A percentile compares a stretch with the other conserved stretches of the same genome.
Evolutionary conservation across 2,888 invertebrate genomes (phyloP).

Genomic region (Elmis aenea): DNA sequence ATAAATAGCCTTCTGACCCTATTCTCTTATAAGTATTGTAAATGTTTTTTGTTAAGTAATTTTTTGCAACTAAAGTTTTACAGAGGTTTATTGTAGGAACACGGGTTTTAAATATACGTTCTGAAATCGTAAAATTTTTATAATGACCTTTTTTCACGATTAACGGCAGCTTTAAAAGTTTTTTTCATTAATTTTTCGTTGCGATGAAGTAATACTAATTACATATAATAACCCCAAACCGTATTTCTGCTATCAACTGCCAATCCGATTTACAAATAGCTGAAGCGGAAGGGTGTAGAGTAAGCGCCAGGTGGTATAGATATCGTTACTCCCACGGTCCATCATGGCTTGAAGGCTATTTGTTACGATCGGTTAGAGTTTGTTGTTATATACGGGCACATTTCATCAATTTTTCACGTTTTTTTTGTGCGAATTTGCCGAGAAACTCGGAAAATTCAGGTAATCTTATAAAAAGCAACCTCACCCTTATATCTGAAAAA

Average conservation of each 20-base stretch:
- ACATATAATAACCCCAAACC: too few species aligned
- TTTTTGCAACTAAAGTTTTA: too few species aligned
- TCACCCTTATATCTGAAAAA: too few species aligned
- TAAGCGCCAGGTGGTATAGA: conserved; percentile 35
- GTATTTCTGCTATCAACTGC: conserved; percentile 26
- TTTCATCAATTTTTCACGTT: conserved; percentile 34
- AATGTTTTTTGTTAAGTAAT: too few species aligned
- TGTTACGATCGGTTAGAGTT: conserved; percentile 33
- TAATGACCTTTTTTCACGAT: too few species aligned
- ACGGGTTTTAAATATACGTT: too few species aligned
- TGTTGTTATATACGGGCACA: conserved; percentile 30
- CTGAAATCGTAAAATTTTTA: conserved; percentile 10
- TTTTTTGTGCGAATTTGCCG: conserved; percentile 9
- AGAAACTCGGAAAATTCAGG: conserved; percentile 4
- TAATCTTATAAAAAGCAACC: too few species aligned
- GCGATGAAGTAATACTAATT: conserved; percentile 2
- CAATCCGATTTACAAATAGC: conserved; percentile 33
- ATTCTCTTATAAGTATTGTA: too few species aligned
- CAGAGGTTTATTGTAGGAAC: too few species aligned
- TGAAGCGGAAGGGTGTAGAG: conserved; percentile 31
- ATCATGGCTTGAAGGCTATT: conserved; percentile 39
- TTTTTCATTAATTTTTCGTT: not conserved
- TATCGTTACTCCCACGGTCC: conserved; percentile 40
- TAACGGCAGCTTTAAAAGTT: not conserved
- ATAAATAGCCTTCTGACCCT: too few species aligned